Base-by-base conservation (phyloP, 2,888 invertebrate genomes). In the Therioaphis trifolii region DNA sequence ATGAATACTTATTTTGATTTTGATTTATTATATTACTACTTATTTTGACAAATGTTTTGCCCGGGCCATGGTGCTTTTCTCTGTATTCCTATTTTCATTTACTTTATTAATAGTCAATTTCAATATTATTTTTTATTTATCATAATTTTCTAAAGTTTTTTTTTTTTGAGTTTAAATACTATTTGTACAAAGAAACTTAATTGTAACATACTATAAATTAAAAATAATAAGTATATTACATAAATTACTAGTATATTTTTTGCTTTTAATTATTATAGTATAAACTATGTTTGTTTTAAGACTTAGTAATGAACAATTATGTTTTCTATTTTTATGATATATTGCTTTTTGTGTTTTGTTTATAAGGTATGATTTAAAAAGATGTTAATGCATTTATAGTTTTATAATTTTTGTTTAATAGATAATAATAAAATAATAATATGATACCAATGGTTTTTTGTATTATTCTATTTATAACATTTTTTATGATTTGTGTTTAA, bases 71-170 rank as follows among this genome's bases (percentile, higher is more conserved):
- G 79, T 46, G 80, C 79, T 79, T 77, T 76, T 71, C 7, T 71
- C 40, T 72, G 29, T 49, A 72, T 80, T 80, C 71, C 40, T 80
- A 80, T 72, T 49, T 29, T 46, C 7, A 58, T 58, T 43, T 71
- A 72, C 46, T 71, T 79, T 71, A 58, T 15, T 24, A 55, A 40
- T 21, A 18, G 80, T 80, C 71, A 80, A 80, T 80, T 79, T 71
- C 5, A 58, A 49, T 58, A 46, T 71, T 69, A 35, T 71, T 24
- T 18, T 58, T 78, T 79, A 68, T 49, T 35, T 24, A 43, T 11
- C 24, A 15, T 52, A 52, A 49, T 66, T 77, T 18, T 66, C 9
- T 68, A 40, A 68, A 68, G 52, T 68, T 21, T 55, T 18, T n/a
- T 4, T 29, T 11, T 69, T 69, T 66, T 68, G 40, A 35, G 7